A percentile compares a stretch with the other conserved stretches of the same genome.
These are phyloP conservation scores for Drosophila paracracens DNA, from an alignment of 2,888 invertebrate genomes.

Conservation along the genomic window DNA sequence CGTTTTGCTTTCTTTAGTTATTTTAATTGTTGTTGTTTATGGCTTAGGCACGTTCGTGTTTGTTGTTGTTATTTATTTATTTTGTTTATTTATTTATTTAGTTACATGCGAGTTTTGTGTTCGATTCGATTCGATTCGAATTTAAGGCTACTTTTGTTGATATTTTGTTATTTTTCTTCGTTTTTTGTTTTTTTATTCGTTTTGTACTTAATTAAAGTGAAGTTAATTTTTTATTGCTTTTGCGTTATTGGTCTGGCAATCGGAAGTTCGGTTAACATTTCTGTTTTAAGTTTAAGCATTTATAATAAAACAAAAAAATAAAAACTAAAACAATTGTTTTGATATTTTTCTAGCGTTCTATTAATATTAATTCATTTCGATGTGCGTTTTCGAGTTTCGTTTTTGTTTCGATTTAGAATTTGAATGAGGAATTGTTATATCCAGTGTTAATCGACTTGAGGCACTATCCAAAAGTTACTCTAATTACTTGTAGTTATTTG, in stretches of 20 bases:
- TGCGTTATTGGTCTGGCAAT: slow-evolving; percentile 39
- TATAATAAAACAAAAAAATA: not conserved
- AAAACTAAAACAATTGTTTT: slow-evolving; percentile 7
- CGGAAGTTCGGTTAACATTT: slow-evolving; percentile 11
- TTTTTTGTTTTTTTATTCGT: not conserved
- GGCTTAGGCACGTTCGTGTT: slow-evolving; percentile 73
- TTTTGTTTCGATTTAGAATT: slow-evolving; percentile 22
- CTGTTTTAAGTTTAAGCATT: not conserved
- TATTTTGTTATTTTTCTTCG: not conserved
- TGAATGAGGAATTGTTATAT: slow-evolving; percentile 17
- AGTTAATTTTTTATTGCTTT: slow-evolving; percentile 21
- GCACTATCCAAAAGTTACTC: slow-evolving; percentile 50
- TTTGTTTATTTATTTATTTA: not conserved
- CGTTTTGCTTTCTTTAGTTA: slow-evolving; percentile 3
- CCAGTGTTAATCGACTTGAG: slow-evolving; percentile 31
- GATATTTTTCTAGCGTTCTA: slow-evolving; percentile 16
- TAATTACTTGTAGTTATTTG: slow-evolving; percentile 40
- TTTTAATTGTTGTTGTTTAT: slow-evolving; percentile 28
- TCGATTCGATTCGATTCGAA: slow-evolving; percentile 26
- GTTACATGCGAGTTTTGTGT: slow-evolving; percentile 49
- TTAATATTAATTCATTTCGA: slow-evolving; percentile 4
- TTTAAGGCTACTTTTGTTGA: slow-evolving; percentile 42
- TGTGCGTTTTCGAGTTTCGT: not conserved
- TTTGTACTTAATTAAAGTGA: slow-evolving; percentile 8
- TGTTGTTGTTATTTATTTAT: slow-evolving; percentile 21